phyloP scores from a whole-genome alignment of 2,888 invertebrate species.

The Dasysyrphus tricinctus region DNA sequence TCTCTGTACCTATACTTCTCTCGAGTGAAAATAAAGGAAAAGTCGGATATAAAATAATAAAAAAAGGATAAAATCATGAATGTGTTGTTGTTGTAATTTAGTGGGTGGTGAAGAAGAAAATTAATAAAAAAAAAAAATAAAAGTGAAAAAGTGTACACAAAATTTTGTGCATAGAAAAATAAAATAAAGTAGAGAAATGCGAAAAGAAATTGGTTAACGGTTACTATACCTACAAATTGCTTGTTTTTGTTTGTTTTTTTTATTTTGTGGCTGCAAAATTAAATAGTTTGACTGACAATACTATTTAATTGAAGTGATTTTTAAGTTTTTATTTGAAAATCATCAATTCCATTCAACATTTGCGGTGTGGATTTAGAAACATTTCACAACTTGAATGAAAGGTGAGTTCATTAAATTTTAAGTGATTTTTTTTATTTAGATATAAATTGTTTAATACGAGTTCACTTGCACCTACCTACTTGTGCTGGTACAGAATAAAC shows the following conservation, averaged over 20 bases:
- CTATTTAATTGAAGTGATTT: slow-evolving; percentile 39
- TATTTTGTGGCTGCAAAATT: slow-evolving; percentile 39
- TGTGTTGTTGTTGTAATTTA: slow-evolving; percentile 30
- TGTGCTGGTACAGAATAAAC: too few relatives aligned
- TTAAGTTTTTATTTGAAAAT: slow-evolving; percentile 25
- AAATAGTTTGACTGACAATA: slow-evolving; percentile 50
- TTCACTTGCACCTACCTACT: too few relatives aligned
- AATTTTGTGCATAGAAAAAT: slow-evolving; percentile 63
- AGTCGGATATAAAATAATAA: slow-evolving; percentile 24
- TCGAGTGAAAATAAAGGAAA: slow-evolving; percentile 55
- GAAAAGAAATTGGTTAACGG: slow-evolving; percentile 36
- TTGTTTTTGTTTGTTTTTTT: background rate
- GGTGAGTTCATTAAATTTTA: slow-evolving; percentile 3
- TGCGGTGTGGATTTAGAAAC: background rate
- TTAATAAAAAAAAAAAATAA: background rate
- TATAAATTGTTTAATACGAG: too few relatives aligned
- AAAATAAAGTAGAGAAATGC: slow-evolving; percentile 66
- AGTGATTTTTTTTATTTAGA: background rate
- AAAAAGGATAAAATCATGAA: slow-evolving; percentile 37
- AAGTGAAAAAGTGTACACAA: slow-evolving; percentile 65
- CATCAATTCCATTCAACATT: slow-evolving; percentile 35
- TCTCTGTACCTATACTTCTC: slow-evolving; percentile 41
- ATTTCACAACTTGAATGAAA: slow-evolving; percentile 20
- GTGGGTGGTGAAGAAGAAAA: slow-evolving; percentile 21
- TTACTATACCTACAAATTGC: background rate